Base-by-base conservation (phyloP, 2,113 vertebrate genomes). In the Himantopus leucocephalus region DNA sequence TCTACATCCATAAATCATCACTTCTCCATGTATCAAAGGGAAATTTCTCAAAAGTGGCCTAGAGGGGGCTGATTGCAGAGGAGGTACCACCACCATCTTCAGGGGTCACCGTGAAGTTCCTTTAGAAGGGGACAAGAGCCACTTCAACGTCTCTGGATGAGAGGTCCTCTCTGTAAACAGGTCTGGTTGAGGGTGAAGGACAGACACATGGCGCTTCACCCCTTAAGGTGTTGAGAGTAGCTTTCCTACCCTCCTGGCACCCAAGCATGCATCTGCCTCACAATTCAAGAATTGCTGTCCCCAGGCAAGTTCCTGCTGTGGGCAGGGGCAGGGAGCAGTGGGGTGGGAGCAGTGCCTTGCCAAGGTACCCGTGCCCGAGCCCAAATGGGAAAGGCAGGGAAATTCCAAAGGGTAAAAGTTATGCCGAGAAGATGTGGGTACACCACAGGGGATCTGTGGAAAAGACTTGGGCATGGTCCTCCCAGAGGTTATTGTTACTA, bases 351-450 rank as follows among this genome's bases (percentile, higher is more conserved):
- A 56, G 48, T 6, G 4, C 53, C 43, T 62, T 41, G 62, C 56
- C 53, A 21, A 52, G 67, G 22, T 39, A 24, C 34, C 56, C 7
- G 0, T 19, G 7, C 29, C 1, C 11, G 37, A 43, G 12, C 70
- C 74, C 0, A 48, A 76, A 71, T 4, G 34, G 60, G 72, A 87
- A 76, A 72, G 80, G 47, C 10, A 50, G 76, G 80, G 80, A 87
- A 95, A 89, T 84, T 89, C 64, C 73, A 74, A 56, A 74, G 55
- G 32, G 72, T 55, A 37, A 71, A 92, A 83, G 14, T 78, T 88
- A 55, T 7, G 4, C 29, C 1, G 9, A 66, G 35, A 80, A 39
- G 55, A 35, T 67, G 21, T 43, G n/a, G 32, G 22, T 34, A 66
- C 39, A 72, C 29, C 35, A 62, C 64, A 45, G 60, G 82, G 19